A percentile compares a stretch with the other conserved stretches of the same genome.
phyloP scores from a whole-genome alignment of 2,888 invertebrate genomes.

The Drosophila putrida region DNA sequence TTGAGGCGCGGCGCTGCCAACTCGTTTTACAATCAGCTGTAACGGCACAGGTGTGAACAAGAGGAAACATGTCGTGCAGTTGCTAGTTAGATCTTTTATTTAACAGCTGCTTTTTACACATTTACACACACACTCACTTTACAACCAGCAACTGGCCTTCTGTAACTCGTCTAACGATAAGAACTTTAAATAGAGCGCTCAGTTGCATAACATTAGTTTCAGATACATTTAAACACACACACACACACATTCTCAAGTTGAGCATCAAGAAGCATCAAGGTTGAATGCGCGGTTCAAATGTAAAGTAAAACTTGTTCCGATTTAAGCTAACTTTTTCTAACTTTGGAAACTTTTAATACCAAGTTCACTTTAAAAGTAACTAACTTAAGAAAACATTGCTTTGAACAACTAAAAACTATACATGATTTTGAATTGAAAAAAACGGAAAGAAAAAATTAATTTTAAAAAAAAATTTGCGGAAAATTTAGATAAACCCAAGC shows the following conservation, averaged over 20 bases:
- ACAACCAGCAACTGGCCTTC: constrained; percentile 39
- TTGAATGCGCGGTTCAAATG: constrained; percentile 9
- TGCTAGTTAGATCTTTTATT: constrained; percentile 34
- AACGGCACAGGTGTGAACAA: constrained; percentile 45
- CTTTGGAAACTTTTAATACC: background rate
- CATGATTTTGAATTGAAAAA: too few relatives aligned
- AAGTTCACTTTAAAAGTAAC: too few relatives aligned
- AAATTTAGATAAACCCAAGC: too few relatives aligned
- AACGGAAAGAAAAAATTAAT: too few relatives aligned
- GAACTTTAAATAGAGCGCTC: constrained; percentile 42
- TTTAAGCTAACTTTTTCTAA: constrained; percentile 6
- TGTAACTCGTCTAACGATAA: constrained; percentile 40
- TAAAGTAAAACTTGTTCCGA: background rate
- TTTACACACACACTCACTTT: constrained; percentile 5
- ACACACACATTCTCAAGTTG: background rate
- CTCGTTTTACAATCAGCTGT: constrained; percentile 56
- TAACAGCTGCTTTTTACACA: constrained; percentile 31
- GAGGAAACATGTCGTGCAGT: constrained; percentile 24
- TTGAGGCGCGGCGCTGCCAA: constrained; percentile 55
- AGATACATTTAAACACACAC: background rate
- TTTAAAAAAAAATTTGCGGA: too few relatives aligned
- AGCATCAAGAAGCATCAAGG: constrained; percentile 32
- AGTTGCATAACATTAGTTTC: constrained; percentile 42
- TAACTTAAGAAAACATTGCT: too few relatives aligned
- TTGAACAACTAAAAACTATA: too few relatives aligned